Base-by-base conservation (phyloP, 1,140 invertebrate genomes). In the Platorchestia sp. region DNA sequence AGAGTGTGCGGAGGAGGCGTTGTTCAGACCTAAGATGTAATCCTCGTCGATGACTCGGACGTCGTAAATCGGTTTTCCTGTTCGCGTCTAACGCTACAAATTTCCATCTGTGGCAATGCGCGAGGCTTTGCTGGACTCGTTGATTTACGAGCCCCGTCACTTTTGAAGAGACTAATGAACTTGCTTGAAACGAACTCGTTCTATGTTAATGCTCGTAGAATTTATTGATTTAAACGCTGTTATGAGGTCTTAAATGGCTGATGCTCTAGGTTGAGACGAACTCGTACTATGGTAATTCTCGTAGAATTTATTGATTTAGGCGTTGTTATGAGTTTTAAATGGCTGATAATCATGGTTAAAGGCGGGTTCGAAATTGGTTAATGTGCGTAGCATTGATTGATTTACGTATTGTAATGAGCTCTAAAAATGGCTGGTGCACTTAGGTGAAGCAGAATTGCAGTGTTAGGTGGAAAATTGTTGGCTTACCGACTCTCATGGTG, bases 21-120 rank as follows among this genome's bases (percentile, higher is more conserved):
- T 93, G 91, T 93, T 93, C 91, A 93, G 44, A 45, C 41, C 91
- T 93, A 93, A 93, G 91, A 93, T 93, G 91, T 93, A 45, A 93
- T 93, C 44, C 91, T 45, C 43, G 41, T 45, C 91, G 43, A 93
- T 93, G 91, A 89, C 59, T 75, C 59, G 59, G 5, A 90, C 87
- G 41, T 90, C 87, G 87, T 90, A 90, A 90, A 93, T 93, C 91
- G 91, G 40, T 47, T 93, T 93, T 93, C 36, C 45, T 93, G 91
- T 45, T 93, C 91, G 45, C 45, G 59, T 75, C 27, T 75, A 75
- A 75, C 59, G 59, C 59, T 75, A 75, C 59, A 75, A 75, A 75
- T 75, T 75, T 75, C 59, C 59, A 75, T 75, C 59, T 75, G 27
- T 75, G 59, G 59, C 59, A 22, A 36, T 19, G 10, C 59, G 27